Evolutionary conservation across 2,888 invertebrate species (phyloP).

Genomic region (Tenthredo mesomela): DNA sequence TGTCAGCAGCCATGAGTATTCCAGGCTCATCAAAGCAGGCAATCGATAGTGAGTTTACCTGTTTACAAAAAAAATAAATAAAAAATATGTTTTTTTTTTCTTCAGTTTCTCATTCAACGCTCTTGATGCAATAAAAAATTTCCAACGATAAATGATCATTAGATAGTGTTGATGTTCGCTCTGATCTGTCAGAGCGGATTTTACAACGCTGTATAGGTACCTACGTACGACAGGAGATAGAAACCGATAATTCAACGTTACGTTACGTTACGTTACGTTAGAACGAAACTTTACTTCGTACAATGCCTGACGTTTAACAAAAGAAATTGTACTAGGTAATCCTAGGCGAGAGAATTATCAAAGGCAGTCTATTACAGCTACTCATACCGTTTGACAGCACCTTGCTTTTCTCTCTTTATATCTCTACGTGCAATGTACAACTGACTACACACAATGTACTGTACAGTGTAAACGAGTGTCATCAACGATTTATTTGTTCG

Average conservation of each 20-base stretch:
- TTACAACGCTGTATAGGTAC: not conserved
- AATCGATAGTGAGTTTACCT: conserved; percentile 65
- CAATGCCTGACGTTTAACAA: conserved; percentile 32
- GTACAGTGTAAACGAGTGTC: not conserved
- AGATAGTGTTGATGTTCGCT: not conserved
- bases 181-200: not conserved
- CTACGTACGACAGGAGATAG: not conserved
- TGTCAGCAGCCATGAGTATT: conserved; percentile 58
- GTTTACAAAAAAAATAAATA: not conserved
- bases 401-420: conserved; percentile 7
- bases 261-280: conserved; percentile 1
- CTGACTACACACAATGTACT: not conserved
- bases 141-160: not conserved
- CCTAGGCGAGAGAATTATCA: conserved; percentile 15
- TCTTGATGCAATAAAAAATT: not conserved
- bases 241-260: conserved; percentile 30
- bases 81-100: not conserved
- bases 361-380: conserved; percentile 30
- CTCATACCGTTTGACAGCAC: conserved; percentile 25
- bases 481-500: not conserved
- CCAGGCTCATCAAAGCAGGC: conserved; percentile 70
- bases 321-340: conserved; percentile 7
- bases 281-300: not conserved
- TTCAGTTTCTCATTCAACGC: not conserved
- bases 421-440: not conserved